Evolutionary conservation across 2,797 vertebrate genomes (phyloP).

Genomic region (Varecia variegata): DNA sequence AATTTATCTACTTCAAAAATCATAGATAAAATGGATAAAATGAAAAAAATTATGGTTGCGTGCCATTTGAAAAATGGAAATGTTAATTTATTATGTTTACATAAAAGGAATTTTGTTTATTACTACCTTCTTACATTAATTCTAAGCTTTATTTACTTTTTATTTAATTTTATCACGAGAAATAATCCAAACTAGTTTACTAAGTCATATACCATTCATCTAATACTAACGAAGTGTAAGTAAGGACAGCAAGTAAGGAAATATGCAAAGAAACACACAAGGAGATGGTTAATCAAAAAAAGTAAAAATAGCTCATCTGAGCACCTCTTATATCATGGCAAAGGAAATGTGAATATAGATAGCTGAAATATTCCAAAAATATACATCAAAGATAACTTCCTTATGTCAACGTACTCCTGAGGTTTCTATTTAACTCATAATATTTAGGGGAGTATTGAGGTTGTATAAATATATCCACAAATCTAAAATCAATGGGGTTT

Average conservation of each 20-base stretch:
- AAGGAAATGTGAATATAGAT: not conserved
- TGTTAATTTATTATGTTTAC: not conserved
- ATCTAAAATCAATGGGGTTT: not conserved
- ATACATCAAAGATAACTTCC: not conserved
- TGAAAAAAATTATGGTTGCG: not conserved
- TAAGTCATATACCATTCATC: not conserved
- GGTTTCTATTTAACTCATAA: not conserved
- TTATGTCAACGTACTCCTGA: not conserved
- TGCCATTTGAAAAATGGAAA: not conserved
- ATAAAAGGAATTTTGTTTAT: not conserved
- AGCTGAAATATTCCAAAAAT: not conserved
- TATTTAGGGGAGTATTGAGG: not conserved
- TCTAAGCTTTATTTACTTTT: not conserved
- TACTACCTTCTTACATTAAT: not conserved
- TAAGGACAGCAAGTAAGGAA: not conserved
- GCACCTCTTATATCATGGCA: not conserved
- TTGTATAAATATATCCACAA: not conserved
- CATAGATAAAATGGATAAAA: not conserved
- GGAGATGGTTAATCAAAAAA: not conserved
- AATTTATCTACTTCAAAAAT: not conserved
- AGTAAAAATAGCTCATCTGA: not conserved
- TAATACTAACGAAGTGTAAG: not conserved
- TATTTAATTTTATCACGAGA: not conserved
- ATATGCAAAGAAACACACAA: not conserved
- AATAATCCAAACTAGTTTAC: not conserved